Percentiles rank a stretch among this genome's conserved stretches.
Conservation (phyloP, 2,113 vertebrate genomes). For the Oostethus manadensis region DNA sequence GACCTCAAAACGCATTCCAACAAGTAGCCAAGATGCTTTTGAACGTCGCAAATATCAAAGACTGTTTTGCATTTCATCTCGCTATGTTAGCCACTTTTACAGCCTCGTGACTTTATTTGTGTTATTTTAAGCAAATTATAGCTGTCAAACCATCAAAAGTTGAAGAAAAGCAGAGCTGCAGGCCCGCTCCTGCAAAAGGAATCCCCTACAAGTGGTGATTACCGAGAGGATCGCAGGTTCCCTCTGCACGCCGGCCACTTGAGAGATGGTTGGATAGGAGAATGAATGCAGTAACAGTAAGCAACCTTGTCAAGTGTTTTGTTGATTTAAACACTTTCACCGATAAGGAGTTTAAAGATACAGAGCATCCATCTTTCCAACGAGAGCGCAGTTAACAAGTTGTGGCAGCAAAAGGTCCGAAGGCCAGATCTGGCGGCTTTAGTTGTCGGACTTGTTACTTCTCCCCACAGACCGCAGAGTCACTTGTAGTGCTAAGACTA, state of each 20-base stretch:
- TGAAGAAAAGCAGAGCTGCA: constrained; percentile 47
- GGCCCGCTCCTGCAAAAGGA: constrained; percentile 40
- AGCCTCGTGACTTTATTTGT: constrained; percentile 55
- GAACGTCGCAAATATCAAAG: constrained; percentile 38
- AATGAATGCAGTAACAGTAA: constrained; percentile 7
- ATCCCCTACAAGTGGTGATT: constrained; percentile 62
- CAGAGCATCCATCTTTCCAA: constrained; percentile 18
- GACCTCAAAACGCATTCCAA: constrained; percentile 12
- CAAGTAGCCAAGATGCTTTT: constrained; percentile 3
- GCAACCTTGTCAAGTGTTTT: constrained; percentile 3
- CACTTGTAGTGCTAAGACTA: constrained; percentile 12
- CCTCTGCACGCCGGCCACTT: neutral
- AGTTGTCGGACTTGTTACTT: constrained; percentile 50
- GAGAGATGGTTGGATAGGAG: neutral
- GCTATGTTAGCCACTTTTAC: constrained; percentile 54
- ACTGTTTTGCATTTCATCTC: constrained; percentile 45
- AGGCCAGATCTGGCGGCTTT: constrained; percentile 48
- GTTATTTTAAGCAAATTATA: constrained; percentile 70
- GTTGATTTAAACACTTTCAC: neutral
- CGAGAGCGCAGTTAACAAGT: constrained; percentile 31
- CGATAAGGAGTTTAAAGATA: neutral
- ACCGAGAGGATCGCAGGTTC: constrained; percentile 41
- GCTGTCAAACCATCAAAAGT: constrained; percentile 54
- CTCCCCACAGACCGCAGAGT: constrained; percentile 32
- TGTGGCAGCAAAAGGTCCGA: constrained; percentile 40